Conservation (phyloP, 2,888 invertebrate genomes). For the Heliothis peltigera region DNA sequence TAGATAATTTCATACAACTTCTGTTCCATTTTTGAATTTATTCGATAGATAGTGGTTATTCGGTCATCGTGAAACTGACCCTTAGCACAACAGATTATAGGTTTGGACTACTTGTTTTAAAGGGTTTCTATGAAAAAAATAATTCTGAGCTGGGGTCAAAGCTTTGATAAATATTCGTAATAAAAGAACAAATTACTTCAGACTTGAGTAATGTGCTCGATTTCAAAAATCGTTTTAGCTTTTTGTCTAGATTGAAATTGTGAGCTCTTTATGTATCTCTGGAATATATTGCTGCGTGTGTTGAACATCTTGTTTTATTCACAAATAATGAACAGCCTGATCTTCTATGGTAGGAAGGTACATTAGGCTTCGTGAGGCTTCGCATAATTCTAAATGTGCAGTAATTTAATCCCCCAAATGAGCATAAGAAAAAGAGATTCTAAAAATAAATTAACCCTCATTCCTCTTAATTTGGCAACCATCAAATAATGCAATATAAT, state of each 20-base stretch:
- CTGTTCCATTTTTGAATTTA: no score
- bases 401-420: slow-evolving; percentile 8
- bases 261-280: slow-evolving; percentile 2
- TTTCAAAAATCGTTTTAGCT: not conserved
- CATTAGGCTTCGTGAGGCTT: not conserved
- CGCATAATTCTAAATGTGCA: slow-evolving; percentile 3
- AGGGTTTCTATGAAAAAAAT: not conserved
- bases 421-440: slow-evolving; percentile 14
- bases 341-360: no score
- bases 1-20: no score
- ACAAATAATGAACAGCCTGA: not conserved
- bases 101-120: not conserved
- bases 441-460: slow-evolving; percentile 3
- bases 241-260: not conserved
- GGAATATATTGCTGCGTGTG: not conserved
- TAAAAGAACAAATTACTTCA: not conserved
- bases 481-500: slow-evolving; percentile 55
- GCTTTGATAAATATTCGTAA: slow-evolving; percentile 1
- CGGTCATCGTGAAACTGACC: no score
- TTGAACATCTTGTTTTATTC: not conserved
- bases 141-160: not conserved
- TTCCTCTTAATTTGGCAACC: slow-evolving; percentile 48
- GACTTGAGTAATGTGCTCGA: not conserved
- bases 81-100: no score
- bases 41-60: no score